Conservation (phyloP, 2,888 invertebrate genomes). For the Heliconius cydno region DNA sequence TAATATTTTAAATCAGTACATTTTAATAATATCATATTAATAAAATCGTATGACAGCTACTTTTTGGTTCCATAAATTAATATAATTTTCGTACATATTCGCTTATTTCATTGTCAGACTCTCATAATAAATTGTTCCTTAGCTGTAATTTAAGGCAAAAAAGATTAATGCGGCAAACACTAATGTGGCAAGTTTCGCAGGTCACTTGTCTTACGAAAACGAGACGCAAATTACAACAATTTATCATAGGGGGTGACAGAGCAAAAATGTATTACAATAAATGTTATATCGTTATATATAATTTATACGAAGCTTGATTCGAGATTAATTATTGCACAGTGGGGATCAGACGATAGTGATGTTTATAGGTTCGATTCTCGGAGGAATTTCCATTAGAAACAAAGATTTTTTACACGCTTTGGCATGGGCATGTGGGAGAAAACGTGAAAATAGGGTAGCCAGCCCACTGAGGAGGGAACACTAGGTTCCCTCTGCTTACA, state of each 20-base stretch:
- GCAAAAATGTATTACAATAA: constrained; percentile 27
- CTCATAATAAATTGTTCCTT: constrained; percentile 33
- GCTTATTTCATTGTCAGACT: constrained; percentile 29
- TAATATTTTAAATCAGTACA: too few species aligned
- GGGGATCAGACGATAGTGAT: too few species aligned
- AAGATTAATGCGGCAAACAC: constrained; percentile 43
- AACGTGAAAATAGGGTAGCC: too few species aligned
- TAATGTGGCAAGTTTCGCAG: constrained; percentile 45
- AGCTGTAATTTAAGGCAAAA: constrained; percentile 40
- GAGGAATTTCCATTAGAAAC: too few species aligned
- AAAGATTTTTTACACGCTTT: too few species aligned
- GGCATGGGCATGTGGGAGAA: too few species aligned
- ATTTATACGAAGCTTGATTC: not conserved
- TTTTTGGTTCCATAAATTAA: not conserved
- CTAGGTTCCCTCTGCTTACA: too few species aligned
- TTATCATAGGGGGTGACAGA: constrained; percentile 49
- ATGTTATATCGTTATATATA: constrained; percentile 5
- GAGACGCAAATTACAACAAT: constrained; percentile 52
- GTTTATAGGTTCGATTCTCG: too few species aligned
- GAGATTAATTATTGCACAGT: not conserved
- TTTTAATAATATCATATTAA: not conserved
- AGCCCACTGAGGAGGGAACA: too few species aligned
- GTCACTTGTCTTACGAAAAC: constrained; percentile 44
- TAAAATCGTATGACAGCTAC: not conserved
- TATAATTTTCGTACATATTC: constrained; percentile 13